A percentile compares a stretch with the other conserved stretches of the same genome.
These are phyloP conservation scores for Mastigias papua DNA, from an alignment of 30 jellyfish, hydroid and myxozoan genomes.

Conservation along the genomic window DNA sequence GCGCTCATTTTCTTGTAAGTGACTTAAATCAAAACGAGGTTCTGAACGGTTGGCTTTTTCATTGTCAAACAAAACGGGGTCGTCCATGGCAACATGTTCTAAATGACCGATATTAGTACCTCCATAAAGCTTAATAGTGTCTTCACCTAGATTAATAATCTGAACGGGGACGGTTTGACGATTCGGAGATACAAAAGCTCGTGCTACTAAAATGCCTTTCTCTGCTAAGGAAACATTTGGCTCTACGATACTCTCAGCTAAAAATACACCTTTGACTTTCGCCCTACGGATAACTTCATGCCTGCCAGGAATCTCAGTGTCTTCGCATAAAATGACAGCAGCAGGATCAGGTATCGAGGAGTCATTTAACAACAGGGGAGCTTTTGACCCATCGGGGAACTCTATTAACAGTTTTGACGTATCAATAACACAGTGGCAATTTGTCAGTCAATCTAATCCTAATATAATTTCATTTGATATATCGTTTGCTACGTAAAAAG, in stretches of 20 bases:
- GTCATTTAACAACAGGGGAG: background rate
- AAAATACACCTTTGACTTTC: background rate
- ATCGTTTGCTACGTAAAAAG: conserved; percentile 14
- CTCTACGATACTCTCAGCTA: background rate
- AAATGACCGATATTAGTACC: conserved; percentile 8
- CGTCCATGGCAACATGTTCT: background rate
- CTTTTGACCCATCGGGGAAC: background rate
- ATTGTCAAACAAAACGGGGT: background rate
- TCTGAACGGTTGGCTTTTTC: background rate
- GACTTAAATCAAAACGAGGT: background rate
- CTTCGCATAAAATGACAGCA: conserved; percentile 6
- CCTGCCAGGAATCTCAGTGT: conserved; percentile 4
- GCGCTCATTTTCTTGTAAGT: background rate
- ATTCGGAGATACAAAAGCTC: background rate
- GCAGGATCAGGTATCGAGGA: background rate
- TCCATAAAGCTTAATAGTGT: background rate
- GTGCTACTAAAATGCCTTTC: background rate
- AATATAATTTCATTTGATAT: background rate
- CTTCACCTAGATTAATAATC: background rate
- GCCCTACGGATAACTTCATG: background rate
- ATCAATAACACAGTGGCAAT: background rate
- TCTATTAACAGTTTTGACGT: background rate
- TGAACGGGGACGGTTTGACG: conserved; percentile 1
- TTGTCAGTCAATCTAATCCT: conserved; percentile 13
- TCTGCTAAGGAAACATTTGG: background rate